These are phyloP conservation scores for Tryphoninae sp. DNA, from an alignment of 2,888 invertebrate species.

Conservation along the genomic window DNA sequence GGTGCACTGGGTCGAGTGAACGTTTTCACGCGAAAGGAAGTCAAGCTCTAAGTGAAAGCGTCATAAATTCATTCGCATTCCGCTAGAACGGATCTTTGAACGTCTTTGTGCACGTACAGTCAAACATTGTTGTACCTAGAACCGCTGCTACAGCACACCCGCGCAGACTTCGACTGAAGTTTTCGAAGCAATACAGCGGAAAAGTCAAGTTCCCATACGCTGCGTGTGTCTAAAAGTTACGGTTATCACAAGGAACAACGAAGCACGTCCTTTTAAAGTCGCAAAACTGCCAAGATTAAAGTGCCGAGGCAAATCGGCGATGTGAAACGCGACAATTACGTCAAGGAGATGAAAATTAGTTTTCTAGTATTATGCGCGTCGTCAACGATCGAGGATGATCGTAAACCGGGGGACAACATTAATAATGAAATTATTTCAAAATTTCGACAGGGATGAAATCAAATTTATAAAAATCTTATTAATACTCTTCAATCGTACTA, in stretches of 20 bases:
- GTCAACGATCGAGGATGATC: background rate
- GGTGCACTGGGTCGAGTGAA: constrained; percentile 41
- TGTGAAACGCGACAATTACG: background rate
- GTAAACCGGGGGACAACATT: background rate
- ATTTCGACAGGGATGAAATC: background rate
- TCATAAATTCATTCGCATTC: constrained; percentile 67
- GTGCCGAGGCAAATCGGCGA: background rate
- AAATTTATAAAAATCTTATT: background rate
- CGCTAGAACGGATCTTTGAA: constrained; percentile 63
- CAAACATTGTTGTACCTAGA: constrained; percentile 20
- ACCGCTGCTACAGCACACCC: background rate
- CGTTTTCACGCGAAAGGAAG: constrained; percentile 32
- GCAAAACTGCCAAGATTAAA: background rate
- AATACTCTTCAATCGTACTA: background rate
- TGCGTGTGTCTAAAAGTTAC: background rate
- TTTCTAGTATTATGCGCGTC: background rate
- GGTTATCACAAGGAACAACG: background rate
- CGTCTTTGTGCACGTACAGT: constrained; percentile 1
- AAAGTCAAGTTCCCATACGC: background rate
- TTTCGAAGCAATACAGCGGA: background rate
- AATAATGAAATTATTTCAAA: background rate
- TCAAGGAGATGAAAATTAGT: background rate
- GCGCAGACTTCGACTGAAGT: constrained; percentile 7
- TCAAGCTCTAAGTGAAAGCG: constrained; percentile 65
- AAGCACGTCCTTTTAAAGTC: background rate